Base-by-base conservation (phyloP, 2,797 vertebrate genomes). In the Eremophila alpestris region DNA sequence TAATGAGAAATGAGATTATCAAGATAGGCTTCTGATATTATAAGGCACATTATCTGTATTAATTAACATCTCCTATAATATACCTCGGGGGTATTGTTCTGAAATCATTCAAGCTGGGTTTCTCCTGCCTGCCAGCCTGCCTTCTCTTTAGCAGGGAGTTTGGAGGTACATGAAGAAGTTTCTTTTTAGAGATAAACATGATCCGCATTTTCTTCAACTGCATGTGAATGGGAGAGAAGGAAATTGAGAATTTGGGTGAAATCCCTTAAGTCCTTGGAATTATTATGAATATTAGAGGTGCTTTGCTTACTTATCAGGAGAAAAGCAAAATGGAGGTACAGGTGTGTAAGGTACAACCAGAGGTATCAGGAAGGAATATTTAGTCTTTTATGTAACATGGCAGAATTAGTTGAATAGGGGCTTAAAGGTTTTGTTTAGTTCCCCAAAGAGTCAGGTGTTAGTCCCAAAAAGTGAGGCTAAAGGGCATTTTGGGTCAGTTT, bases 1-100 rank as follows among this genome's bases (percentile, higher is more conserved):
- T 96, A 95, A 95, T 92, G 81, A 95, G 71, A 85, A 95, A 85
- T 75, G 40, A 92, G 87, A 58, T 95, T 93, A 94, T 92, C 78
- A 92, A 62, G 83, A 81, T 88, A 86, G 59, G 73, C n/a, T 71
- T 80, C 76, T 94, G 85, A 80, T 94, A 81, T 64, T 88, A 75
- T 91, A 93, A 86, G 14, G 5, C 49, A 81, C 87, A 94, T 92
- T 95, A 92, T 85, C 87, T 95, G 54, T 94, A 64, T 95, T 96
- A 95, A 95, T 96, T 96, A 94, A 90, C 81, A 59, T 87, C 70
- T 95, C 68, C 56, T 67, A 3, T 77, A 87, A 89, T 78, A 45
- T 54, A 85, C 89, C 82, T 89, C 62, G 18, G 58, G 87, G 89
- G 68, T 89, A 62, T 56, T 93, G 71, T 89, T 93, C 71, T 75